Evolutionary conservation across 2,113 vertebrate species (phyloP).

Genomic region (Numida meleagris): DNA sequence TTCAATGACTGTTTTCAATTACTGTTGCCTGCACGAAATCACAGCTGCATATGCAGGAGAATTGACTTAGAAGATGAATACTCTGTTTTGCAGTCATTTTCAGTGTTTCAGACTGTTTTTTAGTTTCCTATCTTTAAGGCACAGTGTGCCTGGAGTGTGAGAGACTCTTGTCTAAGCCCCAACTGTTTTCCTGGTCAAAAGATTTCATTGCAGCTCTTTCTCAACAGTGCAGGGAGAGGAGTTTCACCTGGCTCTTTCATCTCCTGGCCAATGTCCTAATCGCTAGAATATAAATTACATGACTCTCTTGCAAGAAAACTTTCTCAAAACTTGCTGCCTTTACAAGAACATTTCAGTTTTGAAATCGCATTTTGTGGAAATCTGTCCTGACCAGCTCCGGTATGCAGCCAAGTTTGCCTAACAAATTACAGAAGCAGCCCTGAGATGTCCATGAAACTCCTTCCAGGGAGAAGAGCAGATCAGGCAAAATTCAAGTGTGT

Average conservation of each 20-base stretch:
- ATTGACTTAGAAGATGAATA: constrained; percentile 39
- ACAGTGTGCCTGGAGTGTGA: background rate
- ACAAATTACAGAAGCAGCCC: background rate
- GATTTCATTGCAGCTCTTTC: constrained; percentile 1
- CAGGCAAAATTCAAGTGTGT: background rate
- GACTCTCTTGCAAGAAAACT: background rate
- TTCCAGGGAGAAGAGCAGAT: background rate
- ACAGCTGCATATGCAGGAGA: constrained; percentile 20
- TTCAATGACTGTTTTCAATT: constrained; percentile 66
- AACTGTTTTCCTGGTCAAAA: background rate
- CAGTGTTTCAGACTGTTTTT: constrained; percentile 14
- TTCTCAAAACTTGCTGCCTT: constrained; percentile 20
- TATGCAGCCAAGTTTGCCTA: background rate
- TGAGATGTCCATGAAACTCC: background rate
- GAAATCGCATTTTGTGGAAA: constrained; percentile 10
- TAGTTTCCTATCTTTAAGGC: background rate
- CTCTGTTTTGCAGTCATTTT: constrained; percentile 39
- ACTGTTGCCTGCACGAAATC: constrained; percentile 50
- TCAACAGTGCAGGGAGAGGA: background rate
- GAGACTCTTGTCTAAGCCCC: background rate
- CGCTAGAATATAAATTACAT: background rate
- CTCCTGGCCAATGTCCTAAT: background rate
- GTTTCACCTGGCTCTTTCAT: constrained; percentile 20
- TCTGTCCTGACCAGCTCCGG: background rate
- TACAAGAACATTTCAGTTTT: background rate